Evolutionary conservation across 2,888 invertebrate genomes (phyloP), one percentile per base, ranked within the genome.

Genomic region (Drosophila austrosaltans): DNA sequence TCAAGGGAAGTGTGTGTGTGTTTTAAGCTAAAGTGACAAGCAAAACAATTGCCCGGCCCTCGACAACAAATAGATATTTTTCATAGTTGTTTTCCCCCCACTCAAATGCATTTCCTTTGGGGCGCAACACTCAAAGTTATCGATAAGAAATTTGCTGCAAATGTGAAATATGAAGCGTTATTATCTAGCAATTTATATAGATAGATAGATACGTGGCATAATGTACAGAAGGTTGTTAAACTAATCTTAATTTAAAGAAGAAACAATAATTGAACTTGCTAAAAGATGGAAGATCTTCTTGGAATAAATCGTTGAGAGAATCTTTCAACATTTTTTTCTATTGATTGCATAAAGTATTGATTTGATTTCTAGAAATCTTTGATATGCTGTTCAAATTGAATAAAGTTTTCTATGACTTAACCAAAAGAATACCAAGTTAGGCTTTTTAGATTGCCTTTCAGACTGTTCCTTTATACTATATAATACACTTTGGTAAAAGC

Each of bases 1-100:
- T 72, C 72, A 62, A 28, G 74, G 74, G 74, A 73, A 59, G 66
- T 66, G 60, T 40, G 66, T 40, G 66, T 66, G 53, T 30, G 59
- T 65, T 20, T 61, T 48, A 66, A 40, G 56, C 42, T 63, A 62
- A 53, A 71, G 78, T 62, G 66, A 63, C 73, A 77, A 36, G 68
- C 66, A 71, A 59, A 63, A 69, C 69, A 56, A 57, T 69, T 48
- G 48, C 48, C 10, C 22, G 44, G 3, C 44, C 22, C 20, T 48
- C 7, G 12, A 25, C 48, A 12, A 48, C 10, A 12, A 25, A 48
- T 48, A 48, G 48, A 48, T 48, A 48, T 48, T 36, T 48, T 48
- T 48, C 48, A 48, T 48, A 48, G 48, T 48, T 48, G 6, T 48
- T 36, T 36, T 8, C 36, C 10, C 48, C 10, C 16, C 16, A 16